Conservation (phyloP, 2,797 vertebrate genomes). For the Ctenopoma kingsleyae region DNA sequence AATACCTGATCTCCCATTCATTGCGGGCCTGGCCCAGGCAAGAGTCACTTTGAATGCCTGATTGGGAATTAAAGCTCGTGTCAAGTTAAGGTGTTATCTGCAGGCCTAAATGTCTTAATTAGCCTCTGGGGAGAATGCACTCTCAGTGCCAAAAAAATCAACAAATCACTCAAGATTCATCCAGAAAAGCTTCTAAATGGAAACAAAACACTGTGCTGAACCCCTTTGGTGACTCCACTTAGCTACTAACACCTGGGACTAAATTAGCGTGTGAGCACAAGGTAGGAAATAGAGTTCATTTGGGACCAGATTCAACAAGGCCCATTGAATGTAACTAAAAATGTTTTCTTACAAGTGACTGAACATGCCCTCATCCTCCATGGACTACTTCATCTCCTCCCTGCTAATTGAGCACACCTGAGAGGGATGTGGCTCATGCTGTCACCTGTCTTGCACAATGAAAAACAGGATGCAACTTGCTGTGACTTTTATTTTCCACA, state of each 20-base stretch:
- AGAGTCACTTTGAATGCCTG: constrained; percentile 74
- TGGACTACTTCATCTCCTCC: constrained; percentile 40
- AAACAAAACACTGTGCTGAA: constrained; percentile 51
- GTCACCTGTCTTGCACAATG: constrained; percentile 31
- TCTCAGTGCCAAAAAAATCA: constrained; percentile 50
- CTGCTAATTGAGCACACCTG: constrained; percentile 68
- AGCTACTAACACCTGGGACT: constrained; percentile 64
- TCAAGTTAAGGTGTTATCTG: constrained; percentile 77
- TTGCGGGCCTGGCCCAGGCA: constrained; percentile 38
- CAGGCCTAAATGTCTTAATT: constrained; percentile 68
- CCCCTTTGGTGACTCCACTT: constrained; percentile 55
- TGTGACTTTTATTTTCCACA: constrained; percentile 40
- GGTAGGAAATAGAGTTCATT: constrained; percentile 45
- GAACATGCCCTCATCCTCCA: constrained; percentile 58
- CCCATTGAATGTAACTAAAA: constrained; percentile 48
- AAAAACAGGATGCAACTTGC: constrained; percentile 63
- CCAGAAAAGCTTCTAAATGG: constrained; percentile 52
- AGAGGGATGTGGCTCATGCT: constrained; percentile 19
- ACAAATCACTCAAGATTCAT: constrained; percentile 57
- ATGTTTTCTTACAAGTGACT: constrained; percentile 50
- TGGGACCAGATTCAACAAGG: constrained; percentile 35
- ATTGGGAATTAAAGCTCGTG: constrained; percentile 81
- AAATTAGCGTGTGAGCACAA: constrained; percentile 37
- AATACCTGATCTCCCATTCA: constrained; percentile 81
- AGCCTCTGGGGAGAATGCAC: constrained; percentile 64